These are phyloP conservation scores for Odocoileus virginianus DNA, from an alignment of 2,113 vertebrate species.

Conservation along the genomic window DNA sequence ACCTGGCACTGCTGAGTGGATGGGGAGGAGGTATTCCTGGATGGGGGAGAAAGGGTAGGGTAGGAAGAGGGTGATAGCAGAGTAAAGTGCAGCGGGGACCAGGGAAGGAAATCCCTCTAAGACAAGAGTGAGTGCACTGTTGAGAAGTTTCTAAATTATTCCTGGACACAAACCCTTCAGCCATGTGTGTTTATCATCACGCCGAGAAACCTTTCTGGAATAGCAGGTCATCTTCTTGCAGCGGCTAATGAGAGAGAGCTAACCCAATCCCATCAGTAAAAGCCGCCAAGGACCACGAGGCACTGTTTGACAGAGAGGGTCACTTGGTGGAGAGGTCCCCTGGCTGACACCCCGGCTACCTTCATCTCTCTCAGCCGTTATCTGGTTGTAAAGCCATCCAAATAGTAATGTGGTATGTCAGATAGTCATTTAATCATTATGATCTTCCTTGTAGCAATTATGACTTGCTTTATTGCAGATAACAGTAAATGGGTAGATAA, in stretches of 20 bases:
- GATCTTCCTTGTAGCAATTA: slow-evolving; percentile 77
- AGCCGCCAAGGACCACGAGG: slow-evolving; percentile 57
- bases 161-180: not conserved
- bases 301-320: slow-evolving; percentile 39
- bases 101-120: not conserved
- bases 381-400: slow-evolving; percentile 71
- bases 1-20: not conserved
- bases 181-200: not conserved
- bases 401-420: slow-evolving; percentile 67
- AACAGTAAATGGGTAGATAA: slow-evolving; percentile 73
- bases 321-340: slow-evolving; percentile 56
- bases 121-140: not conserved
- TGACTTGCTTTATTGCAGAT: slow-evolving; percentile 77
- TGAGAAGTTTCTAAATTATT: not conserved
- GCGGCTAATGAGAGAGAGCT: slow-evolving; percentile 69
- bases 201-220: slow-evolving; percentile 36
- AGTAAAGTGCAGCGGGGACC: not conserved
- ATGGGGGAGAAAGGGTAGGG: not conserved
- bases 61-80: not conserved
- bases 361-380: slow-evolving; percentile 59
- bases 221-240: slow-evolving; percentile 34
- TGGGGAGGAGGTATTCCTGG: not conserved
- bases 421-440: slow-evolving; percentile 78
- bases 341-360: not conserved
- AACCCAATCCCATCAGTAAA: slow-evolving; percentile 67